Evolutionary conservation across 1,140 invertebrate species (phyloP), one percentile per base, ranked within the genome.

Genomic region (Medauroidea extradentata): DNA sequence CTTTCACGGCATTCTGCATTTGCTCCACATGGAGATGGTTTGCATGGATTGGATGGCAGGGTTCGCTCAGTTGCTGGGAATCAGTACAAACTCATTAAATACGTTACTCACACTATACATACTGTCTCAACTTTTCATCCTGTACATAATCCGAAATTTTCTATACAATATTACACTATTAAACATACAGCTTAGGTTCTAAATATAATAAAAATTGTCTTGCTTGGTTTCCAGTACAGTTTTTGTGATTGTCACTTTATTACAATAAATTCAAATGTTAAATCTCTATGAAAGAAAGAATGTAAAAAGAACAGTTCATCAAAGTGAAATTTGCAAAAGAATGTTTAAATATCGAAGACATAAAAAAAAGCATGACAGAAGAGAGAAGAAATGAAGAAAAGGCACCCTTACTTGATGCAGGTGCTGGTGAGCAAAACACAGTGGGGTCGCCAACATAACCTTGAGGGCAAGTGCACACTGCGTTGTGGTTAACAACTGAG

Each of bases 371-470:
- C 53, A 25, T 62, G 60, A 27, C 50, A 51, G 43, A 58, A 67
- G 14, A 63, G 66, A 24, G 56, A 16, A 38, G 19, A 66, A 70
- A 48, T 7, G 29, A 34, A 34, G 27, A 27, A 11, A 51, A 25
- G 16, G 38, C 14, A 43, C 23, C 16, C 67, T 77, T 75, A 79
- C 78, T 69, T 66, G 75, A 69, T 42, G 72, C 69, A 55, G 78
- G 64, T 62, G 70, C 59, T n/a, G 71, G 50, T 0, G 72, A 71
- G 68, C 89, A 91, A 57, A 79, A 76, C 39, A 79, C 73, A 62
- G 79, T 85, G 18, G 91, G 87, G 78, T 93, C 88, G 48, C 91
- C 91, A 57, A 83, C 83, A 69, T 87, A 87, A 70, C 90, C 88
- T 59, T 85, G 78, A 63, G 80, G 73, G 68, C 87, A 89, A 53